Evolutionary conservation across 2,113 vertebrate genomes (phyloP).

Genomic region (Felis catus): DNA sequence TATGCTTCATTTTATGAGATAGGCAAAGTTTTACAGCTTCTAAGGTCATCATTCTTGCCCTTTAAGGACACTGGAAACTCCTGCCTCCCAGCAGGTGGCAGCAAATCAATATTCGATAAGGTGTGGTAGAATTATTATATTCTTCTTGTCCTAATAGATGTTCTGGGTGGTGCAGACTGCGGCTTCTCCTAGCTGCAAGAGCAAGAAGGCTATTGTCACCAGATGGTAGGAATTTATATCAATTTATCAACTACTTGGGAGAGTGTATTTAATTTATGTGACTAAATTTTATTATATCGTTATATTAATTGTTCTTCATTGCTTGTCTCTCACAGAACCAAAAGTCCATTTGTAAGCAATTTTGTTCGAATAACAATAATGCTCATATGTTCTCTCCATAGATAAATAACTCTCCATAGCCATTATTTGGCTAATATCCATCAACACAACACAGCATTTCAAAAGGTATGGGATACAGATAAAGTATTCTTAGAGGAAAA

Average conservation of each 20-base stretch:
- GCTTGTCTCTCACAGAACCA: slow-evolving; percentile 4
- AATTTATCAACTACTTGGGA: background rate
- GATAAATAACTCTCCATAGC: background rate
- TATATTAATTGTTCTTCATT: background rate
- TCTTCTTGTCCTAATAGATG: background rate
- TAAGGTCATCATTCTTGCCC: background rate
- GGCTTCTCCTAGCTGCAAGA: background rate
- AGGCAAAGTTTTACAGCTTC: background rate
- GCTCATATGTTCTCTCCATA: background rate
- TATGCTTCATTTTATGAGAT: background rate
- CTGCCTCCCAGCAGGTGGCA: slow-evolving; percentile 78
- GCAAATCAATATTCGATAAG: slow-evolving; percentile 53
- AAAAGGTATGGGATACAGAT: background rate
- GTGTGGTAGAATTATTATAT: background rate
- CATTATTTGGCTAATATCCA: background rate
- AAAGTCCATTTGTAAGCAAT: background rate
- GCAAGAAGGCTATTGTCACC: background rate
- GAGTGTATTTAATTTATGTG: background rate
- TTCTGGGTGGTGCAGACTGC: background rate
- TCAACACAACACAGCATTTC: background rate
- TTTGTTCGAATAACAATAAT: slow-evolving; percentile 13
- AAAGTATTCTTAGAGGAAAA: background rate
- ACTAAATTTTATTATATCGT: background rate
- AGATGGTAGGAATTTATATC: background rate
- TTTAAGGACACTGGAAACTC: background rate